phyloP scores from a whole-genome alignment of 2,888 invertebrate genomes.

The Drosophila merina region DNA sequence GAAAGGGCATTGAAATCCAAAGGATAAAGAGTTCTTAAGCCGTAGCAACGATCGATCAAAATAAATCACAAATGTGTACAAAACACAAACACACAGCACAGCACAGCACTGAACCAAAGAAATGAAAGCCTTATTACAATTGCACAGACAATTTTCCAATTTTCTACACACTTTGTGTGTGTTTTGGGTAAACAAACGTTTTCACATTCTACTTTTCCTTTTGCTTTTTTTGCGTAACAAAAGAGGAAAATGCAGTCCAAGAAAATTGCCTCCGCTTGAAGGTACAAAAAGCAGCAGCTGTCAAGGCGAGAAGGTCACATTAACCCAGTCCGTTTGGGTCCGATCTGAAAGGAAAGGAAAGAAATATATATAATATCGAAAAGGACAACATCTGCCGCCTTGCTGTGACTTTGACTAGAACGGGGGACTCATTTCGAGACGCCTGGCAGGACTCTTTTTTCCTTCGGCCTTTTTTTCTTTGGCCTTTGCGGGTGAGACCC shows the following conservation, averaged over 20 bases:
- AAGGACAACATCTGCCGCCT: slow-evolving; percentile 71
- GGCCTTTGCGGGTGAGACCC: slow-evolving; percentile 34
- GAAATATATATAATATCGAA: slow-evolving; percentile 23
- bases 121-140: slow-evolving; percentile 67
- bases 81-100: slow-evolving; percentile 34
- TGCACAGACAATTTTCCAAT: slow-evolving; percentile 73
- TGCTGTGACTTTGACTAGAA: slow-evolving; percentile 55
- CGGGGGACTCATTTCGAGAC: slow-evolving; percentile 49
- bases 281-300: slow-evolving; percentile 63
- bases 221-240: slow-evolving; percentile 69
- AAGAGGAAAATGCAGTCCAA: slow-evolving; percentile 52
- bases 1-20: slow-evolving; percentile 5
- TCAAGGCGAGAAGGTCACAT: slow-evolving; percentile 61
- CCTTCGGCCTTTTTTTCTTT: slow-evolving; percentile 11
- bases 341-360: slow-evolving; percentile 31
- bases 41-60: slow-evolving; percentile 72
- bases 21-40: slow-evolving; percentile 50
- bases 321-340: slow-evolving; percentile 46
- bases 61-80: slow-evolving; percentile 70
- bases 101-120: slow-evolving; percentile 9
- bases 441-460: slow-evolving; percentile 54
- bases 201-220: slow-evolving; percentile 9
- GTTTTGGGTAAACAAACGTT: slow-evolving; percentile 74
- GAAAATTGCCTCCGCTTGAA: slow-evolving; percentile 42
- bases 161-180: slow-evolving; percentile 54